Conservation (phyloP, 2,797 vertebrate species). For the Myotis myotis region DNA sequence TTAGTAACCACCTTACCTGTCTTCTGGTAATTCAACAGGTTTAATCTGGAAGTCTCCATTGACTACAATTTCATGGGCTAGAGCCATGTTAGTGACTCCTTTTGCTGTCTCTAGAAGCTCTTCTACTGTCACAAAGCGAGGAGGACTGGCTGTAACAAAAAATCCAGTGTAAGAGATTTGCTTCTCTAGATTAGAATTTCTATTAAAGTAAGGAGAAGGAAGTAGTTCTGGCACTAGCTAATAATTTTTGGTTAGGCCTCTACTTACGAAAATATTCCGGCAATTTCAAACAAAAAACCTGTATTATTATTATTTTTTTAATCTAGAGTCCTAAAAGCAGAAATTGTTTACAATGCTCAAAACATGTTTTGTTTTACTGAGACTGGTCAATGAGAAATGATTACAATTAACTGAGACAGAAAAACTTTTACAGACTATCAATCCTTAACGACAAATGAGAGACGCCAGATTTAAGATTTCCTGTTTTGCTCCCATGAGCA, state of each 20-base stretch:
- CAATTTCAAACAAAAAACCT: slow-evolving; percentile 28
- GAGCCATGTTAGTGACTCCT: slow-evolving; percentile 95
- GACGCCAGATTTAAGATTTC: not conserved
- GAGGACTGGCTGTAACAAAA: slow-evolving; percentile 89
- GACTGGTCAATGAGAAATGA: not conserved
- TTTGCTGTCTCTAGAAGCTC: slow-evolving; percentile 95
- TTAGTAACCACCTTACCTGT: slow-evolving; percentile 87
- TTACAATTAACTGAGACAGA: not conserved
- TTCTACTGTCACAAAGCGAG: slow-evolving; percentile 90
- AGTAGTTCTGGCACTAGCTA: not conserved
- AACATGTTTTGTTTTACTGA: not conserved
- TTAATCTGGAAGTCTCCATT: slow-evolving; percentile 93
- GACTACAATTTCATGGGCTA: slow-evolving; percentile 96
- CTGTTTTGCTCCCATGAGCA: not conserved
- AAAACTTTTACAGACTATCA: not conserved
- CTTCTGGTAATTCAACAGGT: slow-evolving; percentile 89
- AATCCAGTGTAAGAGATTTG: slow-evolving; percentile 39
- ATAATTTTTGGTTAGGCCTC: not conserved
- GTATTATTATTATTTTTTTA: slow-evolving; percentile 31
- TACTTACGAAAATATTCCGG: not conserved
- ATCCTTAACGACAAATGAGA: not conserved
- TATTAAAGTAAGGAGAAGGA: not conserved
- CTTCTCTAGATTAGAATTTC: not conserved
- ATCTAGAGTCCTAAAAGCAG: slow-evolving; percentile 21
- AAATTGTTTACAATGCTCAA: slow-evolving; percentile 27